These are phyloP conservation scores for Brienomyrus brachyistius DNA, from an alignment of 2,113 vertebrate species.

Conservation along the genomic window DNA sequence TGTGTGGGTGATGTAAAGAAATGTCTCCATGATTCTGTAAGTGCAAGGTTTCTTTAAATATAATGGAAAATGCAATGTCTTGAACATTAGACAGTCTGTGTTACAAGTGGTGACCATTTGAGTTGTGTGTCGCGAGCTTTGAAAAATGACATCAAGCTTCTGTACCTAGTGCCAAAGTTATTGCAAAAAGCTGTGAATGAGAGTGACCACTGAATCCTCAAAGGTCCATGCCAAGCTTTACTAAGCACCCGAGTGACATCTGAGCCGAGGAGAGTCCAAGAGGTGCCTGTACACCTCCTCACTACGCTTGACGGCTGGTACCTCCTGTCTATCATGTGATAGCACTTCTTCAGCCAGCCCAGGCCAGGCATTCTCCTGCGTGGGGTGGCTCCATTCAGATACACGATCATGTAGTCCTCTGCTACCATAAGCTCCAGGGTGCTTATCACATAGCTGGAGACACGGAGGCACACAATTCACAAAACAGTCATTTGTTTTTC, in stretches of 20 bases:
- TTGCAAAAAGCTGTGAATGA: neutral
- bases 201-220: neutral
- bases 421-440: constrained; percentile 95
- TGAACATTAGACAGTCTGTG: no score
- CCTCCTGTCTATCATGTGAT: constrained; percentile 96
- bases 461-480: neutral
- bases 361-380: constrained; percentile 89
- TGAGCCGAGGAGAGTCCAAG: neutral
- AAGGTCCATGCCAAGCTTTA: neutral
- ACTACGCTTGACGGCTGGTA: constrained; percentile 35
- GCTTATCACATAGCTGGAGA: constrained; percentile 86
- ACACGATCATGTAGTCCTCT: constrained; percentile 96
- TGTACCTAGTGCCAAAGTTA: no score
- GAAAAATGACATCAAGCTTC: no score
- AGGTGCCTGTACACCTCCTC: neutral
- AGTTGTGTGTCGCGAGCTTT: no score
- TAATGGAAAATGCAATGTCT: no score
- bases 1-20: no score
- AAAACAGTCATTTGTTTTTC: neutral
- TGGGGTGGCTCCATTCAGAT: constrained; percentile 93
- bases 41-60: no score
- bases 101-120: no score
- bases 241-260: neutral
- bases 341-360: constrained; percentile 95
- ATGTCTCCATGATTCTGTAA: no score